These are phyloP conservation scores for Verasper variegatus DNA, from an alignment of 2,113 vertebrate genomes.

Conservation along the genomic window DNA sequence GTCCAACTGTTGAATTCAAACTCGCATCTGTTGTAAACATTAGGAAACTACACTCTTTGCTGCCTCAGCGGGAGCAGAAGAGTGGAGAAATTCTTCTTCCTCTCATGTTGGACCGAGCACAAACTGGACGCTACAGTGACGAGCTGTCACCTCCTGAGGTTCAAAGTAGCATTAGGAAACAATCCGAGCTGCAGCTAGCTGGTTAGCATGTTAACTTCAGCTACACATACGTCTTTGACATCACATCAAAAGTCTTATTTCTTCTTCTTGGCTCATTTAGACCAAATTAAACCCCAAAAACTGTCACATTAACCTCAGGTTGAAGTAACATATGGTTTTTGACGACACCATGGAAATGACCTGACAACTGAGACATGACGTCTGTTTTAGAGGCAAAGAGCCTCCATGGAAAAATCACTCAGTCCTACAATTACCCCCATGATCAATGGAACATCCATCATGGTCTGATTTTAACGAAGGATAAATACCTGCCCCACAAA, in stretches of 20 bases:
- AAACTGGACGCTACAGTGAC: no score
- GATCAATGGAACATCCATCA: neutral
- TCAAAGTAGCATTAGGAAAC: no score
- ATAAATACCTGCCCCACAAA: slow-evolving; percentile 32
- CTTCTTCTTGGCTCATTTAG: neutral
- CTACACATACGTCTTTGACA: neutral
- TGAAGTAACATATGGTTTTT: neutral
- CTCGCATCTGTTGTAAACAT: no score
- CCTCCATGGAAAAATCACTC: slow-evolving; percentile 1
- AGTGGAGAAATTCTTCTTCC: no score
- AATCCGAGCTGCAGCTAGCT: no score
- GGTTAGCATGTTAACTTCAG: neutral
- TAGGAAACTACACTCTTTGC: no score
- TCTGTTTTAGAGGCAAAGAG: neutral
- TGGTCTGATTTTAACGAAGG: neutral
- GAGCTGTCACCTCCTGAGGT: no score
- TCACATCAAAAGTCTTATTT: neutral
- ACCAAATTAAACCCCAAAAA: no score
- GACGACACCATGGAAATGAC: neutral
- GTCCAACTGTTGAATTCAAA: no score
- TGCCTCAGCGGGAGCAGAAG: no score
- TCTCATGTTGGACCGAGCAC: no score
- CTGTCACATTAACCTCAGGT: neutral
- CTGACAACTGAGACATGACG: neutral
- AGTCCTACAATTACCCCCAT: neutral